Evolutionary conservation across 2,888 invertebrate species (phyloP).

Genomic region (Cryptocephalus primarius): DNA sequence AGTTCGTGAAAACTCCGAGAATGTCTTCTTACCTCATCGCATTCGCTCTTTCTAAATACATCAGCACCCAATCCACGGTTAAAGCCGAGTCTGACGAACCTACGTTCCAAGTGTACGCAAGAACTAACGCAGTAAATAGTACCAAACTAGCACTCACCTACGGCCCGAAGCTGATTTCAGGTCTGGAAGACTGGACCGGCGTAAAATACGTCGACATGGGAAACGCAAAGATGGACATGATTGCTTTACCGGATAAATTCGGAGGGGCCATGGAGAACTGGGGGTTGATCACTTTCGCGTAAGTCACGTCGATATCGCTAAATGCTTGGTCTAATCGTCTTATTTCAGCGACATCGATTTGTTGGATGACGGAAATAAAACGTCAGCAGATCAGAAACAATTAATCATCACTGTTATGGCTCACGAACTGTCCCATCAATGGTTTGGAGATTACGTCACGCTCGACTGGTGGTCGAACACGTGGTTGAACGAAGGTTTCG

Average conservation of each 20-base stretch:
- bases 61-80: conserved; percentile 11
- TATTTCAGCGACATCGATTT: conserved; percentile 17
- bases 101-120: conserved; percentile 18
- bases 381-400: conserved; percentile 30
- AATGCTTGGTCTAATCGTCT: too few relatives aligned
- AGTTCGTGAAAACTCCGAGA: conserved; percentile 34
- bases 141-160: conserved; percentile 10
- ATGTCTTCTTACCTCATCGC: conserved; percentile 63
- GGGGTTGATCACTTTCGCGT: conserved; percentile 77
- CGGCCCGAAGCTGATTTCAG: conserved; percentile 12
- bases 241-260: conserved; percentile 73
- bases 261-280: conserved; percentile 91
- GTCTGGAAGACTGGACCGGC: conserved; percentile 27
- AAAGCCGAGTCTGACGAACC: conserved; percentile 2
- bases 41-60: conserved; percentile 53
- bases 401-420: conserved; percentile 54
- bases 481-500: conserved; percentile 68
- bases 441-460: conserved; percentile 70
- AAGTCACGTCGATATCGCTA: conserved; percentile 8
- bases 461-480: conserved; percentile 64
- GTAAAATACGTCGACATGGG: conserved; percentile 22
- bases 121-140: conserved; percentile 8
- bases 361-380: conserved; percentile 15
- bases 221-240: conserved; percentile 58
- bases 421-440: conserved; percentile 73